A percentile compares a stretch with the other conserved stretches of the same genome.
Conservation (phyloP, 1,140 invertebrate genomes). For the Tribolium madens region DNA sequence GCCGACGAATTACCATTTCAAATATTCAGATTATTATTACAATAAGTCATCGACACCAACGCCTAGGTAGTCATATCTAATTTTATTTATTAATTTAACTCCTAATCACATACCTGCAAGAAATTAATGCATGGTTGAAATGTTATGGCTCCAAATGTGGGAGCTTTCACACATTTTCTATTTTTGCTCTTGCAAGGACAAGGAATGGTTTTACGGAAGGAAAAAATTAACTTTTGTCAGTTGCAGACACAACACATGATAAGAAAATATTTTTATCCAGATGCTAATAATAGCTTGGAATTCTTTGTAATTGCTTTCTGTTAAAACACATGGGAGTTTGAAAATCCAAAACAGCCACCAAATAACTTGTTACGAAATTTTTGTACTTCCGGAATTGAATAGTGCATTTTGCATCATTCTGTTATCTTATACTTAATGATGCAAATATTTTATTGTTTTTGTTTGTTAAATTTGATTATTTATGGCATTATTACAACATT, state of each 20-base stretch:
- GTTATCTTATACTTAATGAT: not conserved
- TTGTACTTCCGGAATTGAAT: too few species aligned
- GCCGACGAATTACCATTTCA: constrained; percentile 2
- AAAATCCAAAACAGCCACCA: too few species aligned
- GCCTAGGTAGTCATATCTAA: not conserved
- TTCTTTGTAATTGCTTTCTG: too few species aligned
- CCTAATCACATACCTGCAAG: not conserved
- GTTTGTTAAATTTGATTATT: not conserved
- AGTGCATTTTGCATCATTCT: not conserved
- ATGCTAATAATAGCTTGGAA: not conserved
- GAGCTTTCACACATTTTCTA: not conserved
- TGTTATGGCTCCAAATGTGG: not conserved
- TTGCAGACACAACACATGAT: not conserved
- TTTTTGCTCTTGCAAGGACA: not conserved
- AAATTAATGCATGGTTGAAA: not conserved
- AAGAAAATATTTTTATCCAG: not conserved
- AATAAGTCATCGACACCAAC: not conserved
- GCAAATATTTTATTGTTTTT: not conserved
- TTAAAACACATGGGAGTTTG: too few species aligned
- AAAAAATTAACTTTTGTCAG: not conserved
- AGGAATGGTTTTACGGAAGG: not conserved
- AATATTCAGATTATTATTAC: not conserved
- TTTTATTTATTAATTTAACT: not conserved
- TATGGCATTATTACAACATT: not conserved
- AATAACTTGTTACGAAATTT: too few species aligned